Percentiles rank a stretch among this genome's conserved stretches.
phyloP scores from a whole-genome alignment of 2,113 vertebrate genomes.

The Crocuta crocuta region DNA sequence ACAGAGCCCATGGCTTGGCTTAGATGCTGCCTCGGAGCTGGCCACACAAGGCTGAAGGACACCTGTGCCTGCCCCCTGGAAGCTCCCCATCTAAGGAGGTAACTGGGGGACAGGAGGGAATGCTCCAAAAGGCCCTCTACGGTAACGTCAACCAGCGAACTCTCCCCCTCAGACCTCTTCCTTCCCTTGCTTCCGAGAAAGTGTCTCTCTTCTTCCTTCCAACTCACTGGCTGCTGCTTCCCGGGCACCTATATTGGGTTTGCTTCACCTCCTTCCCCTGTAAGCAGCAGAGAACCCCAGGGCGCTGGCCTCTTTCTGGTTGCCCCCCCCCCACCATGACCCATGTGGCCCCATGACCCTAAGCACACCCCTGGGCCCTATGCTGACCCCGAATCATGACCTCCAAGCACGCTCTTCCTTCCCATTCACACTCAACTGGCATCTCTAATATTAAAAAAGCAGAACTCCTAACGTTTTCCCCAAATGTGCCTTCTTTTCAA shows the following conservation, averaged over 20 bases:
- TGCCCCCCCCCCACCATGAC: not conserved
- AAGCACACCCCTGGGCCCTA: not conserved
- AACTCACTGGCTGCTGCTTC: not conserved
- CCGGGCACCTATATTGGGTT: not conserved
- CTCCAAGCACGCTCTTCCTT: not conserved
- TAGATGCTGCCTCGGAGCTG: not conserved
- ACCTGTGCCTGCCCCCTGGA: not conserved
- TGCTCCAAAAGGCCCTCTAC: no score
- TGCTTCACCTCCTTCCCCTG: no score
- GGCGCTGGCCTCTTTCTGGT: not conserved
- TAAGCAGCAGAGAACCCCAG: not conserved
- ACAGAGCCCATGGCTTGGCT: not conserved
- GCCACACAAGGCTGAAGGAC: not conserved
- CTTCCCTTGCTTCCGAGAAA: not conserved
- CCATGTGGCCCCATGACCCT: not conserved
- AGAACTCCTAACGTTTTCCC: not conserved
- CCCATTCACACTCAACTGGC: not conserved
- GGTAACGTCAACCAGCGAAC: accelerated
- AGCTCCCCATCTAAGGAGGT: no score
- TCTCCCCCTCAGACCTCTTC: not conserved
- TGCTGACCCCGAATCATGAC: no score
- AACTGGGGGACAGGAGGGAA: not conserved
- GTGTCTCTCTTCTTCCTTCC: not conserved
- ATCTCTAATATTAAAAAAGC: not conserved
- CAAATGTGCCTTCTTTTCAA: not conserved